phyloP scores from a whole-genome alignment of 2,797 vertebrate species.

The Hydrophis major region DNA sequence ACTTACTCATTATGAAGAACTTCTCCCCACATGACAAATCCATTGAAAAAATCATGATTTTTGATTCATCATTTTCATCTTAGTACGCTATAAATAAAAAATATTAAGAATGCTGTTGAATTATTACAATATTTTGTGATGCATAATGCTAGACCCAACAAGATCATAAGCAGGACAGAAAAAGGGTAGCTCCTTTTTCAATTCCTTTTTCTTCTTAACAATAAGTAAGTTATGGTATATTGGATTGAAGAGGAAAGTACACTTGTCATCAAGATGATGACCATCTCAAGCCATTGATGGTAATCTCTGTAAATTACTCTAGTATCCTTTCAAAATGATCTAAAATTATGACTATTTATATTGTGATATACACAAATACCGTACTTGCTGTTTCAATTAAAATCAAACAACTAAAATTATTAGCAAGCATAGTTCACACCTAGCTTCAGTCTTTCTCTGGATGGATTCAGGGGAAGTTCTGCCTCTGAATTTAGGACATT shows the following conservation, averaged over 20 bases:
- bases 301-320: background rate
- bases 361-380: background rate
- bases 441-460: background rate
- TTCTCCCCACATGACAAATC: background rate
- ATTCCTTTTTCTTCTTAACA: background rate
- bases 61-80: background rate
- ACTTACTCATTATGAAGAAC: background rate
- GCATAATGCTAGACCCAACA: background rate
- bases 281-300: background rate
- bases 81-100: background rate
- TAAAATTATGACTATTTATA: background rate
- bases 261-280: background rate
- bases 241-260: background rate
- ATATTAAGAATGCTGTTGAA: background rate
- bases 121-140: background rate
- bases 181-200: background rate
- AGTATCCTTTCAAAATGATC: background rate
- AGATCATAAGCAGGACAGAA: background rate
- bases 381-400: background rate
- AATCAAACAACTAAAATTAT: background rate
- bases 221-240: background rate
- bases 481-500: background rate
- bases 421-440: background rate
- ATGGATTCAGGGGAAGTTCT: background rate
- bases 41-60: background rate